Evolutionary conservation across 2,113 vertebrate genomes (phyloP), one percentile per base, ranked within the genome.

Genomic region (Mungos mungo): DNA sequence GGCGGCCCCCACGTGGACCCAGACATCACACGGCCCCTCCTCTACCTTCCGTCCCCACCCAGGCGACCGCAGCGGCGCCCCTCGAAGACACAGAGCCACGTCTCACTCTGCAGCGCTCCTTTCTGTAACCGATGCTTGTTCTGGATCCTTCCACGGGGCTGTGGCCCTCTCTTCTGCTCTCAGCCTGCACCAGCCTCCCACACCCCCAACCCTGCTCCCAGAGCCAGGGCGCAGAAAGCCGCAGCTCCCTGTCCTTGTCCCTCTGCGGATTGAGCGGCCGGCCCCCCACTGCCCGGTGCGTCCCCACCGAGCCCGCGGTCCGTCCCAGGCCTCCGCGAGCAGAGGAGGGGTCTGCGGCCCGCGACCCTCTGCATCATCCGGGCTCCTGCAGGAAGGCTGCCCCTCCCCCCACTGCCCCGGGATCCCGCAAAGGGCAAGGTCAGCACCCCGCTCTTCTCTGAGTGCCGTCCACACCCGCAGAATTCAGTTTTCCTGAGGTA

Each of bases 131-230:
- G 2, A 8, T 23, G 38, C 72, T 74, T 3, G 0, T 74, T 25
- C 72, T 29, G 72, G 72, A 38, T 74, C 72, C 38, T 41, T 41
- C 23, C 33, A 7, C 0, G 2, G 14, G 4, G 0, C 35, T 9
- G 41, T 11, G 11, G 11, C 11, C 47, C 25, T 14, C 68, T 83
- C 21, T 66, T 33, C 38, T 19, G 25, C 33, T 41, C 16, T n/a
- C 80, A 9, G 23, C 33, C n/a, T 2, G 12, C 5, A 8, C 15
- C 25, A 3, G 33, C 38, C 50, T 11, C 12, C 33, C 15, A 1
- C 0, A 1, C 15, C 7, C 27, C 2, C 0, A 3, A 6, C 29
- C 66, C 16, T 13, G 45, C 50, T 50, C 50, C 50, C 50, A 41
- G n/a, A 38, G 5, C 35, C 31, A 38, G 38, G 8, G 7, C 5